Percentiles rank a stretch among this genome's conserved stretches.
Conservation (phyloP, 2,113 vertebrate genomes). For the Cynoglossus semilaevis region DNA sequence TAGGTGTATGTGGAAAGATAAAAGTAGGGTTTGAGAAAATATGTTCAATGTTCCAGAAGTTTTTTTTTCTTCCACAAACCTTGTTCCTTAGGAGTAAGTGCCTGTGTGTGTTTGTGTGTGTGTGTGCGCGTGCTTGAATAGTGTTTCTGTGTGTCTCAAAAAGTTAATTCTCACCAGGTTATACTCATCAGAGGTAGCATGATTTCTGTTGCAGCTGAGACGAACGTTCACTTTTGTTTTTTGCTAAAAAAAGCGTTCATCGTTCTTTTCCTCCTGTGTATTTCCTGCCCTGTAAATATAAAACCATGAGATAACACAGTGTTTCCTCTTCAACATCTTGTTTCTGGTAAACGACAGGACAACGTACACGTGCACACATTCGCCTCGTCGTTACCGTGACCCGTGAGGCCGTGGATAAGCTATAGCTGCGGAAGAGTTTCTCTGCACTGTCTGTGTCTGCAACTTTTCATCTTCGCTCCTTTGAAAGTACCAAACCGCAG, state of each 20-base stretch:
- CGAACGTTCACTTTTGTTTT: constrained; percentile 36
- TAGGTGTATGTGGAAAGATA: too few species aligned
- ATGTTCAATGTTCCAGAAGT: too few species aligned
- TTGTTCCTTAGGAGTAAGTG: constrained; percentile 8
- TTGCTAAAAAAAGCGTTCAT: constrained; percentile 35
- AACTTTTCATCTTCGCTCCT: constrained; percentile 41
- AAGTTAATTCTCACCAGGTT: constrained; percentile 18
- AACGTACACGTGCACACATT: constrained; percentile 19
- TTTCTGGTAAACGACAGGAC: constrained; percentile 43
- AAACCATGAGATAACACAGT: constrained; percentile 47
- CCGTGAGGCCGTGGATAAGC: constrained; percentile 56
- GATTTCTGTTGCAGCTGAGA: constrained; percentile 41
- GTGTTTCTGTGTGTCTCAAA: constrained; percentile 11
- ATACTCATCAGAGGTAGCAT: constrained; percentile 28
- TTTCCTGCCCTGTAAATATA: constrained; percentile 68
- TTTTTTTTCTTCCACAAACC: too few species aligned
- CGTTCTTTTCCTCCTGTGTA: constrained; percentile 51
- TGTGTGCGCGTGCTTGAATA: constrained; percentile 19
- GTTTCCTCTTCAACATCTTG: constrained; percentile 47
- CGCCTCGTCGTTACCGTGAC: constrained; percentile 48
- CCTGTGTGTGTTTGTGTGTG: constrained; percentile 15
- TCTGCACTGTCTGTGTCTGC: constrained; percentile 30
- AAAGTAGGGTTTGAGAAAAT: too few species aligned
- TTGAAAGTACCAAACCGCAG: constrained; percentile 31
- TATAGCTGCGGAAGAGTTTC: constrained; percentile 48